Base-by-base conservation (phyloP, 2,797 vertebrate genomes). In the Typhlichthys eigenmanni region DNA sequence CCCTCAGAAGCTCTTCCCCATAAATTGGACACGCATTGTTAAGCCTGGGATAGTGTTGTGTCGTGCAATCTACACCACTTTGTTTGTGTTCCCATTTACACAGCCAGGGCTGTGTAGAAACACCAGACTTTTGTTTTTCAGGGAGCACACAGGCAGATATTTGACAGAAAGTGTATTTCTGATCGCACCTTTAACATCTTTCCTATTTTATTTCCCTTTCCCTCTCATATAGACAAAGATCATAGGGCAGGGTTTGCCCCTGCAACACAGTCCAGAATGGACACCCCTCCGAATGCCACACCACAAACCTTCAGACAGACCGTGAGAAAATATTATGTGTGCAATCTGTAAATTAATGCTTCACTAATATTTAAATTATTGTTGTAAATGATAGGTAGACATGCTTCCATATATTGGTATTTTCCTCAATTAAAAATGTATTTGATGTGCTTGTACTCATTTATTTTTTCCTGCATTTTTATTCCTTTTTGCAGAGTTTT, bases 201-300 rank as follows among this genome's bases (percentile, higher is more conserved):
- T 62, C 48, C 48, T 16, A 4, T 58, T 71, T 65, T 65, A 87
- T 32, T 70, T 29, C 60, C 47, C 55, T 57, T 60, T 60, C 49
- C 24, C 60, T 65, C 66, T 55, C 82, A 88, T 69, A 61, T 83
- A 94, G 95, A 96, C 92, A 93, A 95, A 87, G 94, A 94, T 78
- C 93, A 95, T 87, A 93, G 95, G 92, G 96, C 96, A 94, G 96
- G 95, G 82, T 95, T 96, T 89, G 95, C 95, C 76, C 94, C 95
- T 83, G 95, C 92, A 72, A 95, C 95, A 88, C 95, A 96, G 91
- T 95, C 92, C 87, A 97, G 96, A 91, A 97, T 97, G 96, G 96
- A 96, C 82, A 94, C 95, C 32, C 95, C 95, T 76, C 94, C 96
- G 43, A 94, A 95, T 17, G 92, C 95, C n/a, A 95, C 95, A 67